Conservation (phyloP, 2,888 invertebrate species). For the Ferrisia virgata region DNA sequence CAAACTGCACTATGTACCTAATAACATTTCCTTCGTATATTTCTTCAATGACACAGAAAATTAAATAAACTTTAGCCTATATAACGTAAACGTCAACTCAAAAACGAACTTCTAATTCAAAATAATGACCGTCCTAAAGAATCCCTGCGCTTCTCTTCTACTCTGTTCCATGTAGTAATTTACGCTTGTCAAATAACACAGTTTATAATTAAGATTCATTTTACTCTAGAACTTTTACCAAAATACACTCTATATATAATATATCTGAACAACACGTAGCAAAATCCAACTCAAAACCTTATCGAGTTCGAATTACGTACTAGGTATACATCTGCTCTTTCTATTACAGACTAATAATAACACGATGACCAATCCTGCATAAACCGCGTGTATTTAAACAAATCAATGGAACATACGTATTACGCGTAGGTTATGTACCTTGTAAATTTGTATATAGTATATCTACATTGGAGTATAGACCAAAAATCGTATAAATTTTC, state of each 20-base stretch:
- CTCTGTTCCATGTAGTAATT: neutral
- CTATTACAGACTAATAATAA: too few species aligned
- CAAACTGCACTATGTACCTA: neutral
- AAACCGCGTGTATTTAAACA: neutral
- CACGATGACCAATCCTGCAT: neutral
- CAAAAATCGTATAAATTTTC: conserved; percentile 3
- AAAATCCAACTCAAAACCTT: neutral
- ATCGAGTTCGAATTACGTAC: conserved; percentile 9
- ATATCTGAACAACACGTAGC: neutral
- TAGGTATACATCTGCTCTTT: neutral
- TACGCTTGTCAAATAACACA: conserved; percentile 9
- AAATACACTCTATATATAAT: neutral
- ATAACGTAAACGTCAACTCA: neutral
- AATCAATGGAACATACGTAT: neutral
- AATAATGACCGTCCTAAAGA: conserved; percentile 6
- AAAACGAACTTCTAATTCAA: conserved; percentile 11
- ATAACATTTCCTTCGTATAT: conserved; percentile 1
- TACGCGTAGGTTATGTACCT: neutral
- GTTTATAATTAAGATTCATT: conserved; percentile 12
- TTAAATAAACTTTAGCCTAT: neutral
- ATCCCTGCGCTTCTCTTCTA: neutral
- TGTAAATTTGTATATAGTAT: too few species aligned
- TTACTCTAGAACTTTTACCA: neutral
- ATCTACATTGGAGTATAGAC: too few species aligned
- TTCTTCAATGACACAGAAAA: conserved; percentile 2